These are phyloP conservation scores for Sinocyclocheilus rhinocerous DNA, from an alignment of 2,113 vertebrate genomes.

Conservation along the genomic window DNA sequence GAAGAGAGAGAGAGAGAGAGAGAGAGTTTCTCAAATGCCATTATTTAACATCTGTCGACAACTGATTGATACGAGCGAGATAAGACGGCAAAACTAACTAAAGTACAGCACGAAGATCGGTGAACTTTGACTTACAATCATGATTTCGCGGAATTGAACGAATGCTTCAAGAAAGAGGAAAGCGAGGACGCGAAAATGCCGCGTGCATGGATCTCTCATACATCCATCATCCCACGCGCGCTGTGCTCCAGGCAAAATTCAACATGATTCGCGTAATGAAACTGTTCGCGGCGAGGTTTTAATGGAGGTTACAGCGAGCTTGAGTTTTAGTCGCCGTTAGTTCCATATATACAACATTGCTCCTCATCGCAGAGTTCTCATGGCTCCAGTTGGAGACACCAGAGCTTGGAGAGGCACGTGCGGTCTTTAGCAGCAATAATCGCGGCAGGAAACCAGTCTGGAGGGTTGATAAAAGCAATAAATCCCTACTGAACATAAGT, in stretches of 20 bases:
- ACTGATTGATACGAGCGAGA: conserved; percentile 48
- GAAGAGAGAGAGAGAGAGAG: background rate
- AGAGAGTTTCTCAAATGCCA: conserved; percentile 53
- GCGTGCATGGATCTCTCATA: conserved; percentile 40
- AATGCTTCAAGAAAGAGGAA: conserved; percentile 30
- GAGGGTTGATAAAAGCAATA: conserved; percentile 74
- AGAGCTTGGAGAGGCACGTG: conserved; percentile 62
- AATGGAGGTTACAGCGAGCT: conserved; percentile 61
- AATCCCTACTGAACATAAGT: conserved; percentile 65
- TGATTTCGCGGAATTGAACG: conserved; percentile 19
- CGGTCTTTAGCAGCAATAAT: conserved; percentile 70
- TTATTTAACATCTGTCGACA: conserved; percentile 52
- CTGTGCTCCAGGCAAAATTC: conserved; percentile 48
- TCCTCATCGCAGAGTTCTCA: conserved; percentile 65
- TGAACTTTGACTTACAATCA: conserved; percentile 31
- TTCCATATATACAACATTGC: conserved; percentile 43
- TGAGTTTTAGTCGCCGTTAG: conserved; percentile 60
- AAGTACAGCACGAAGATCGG: conserved; percentile 7
- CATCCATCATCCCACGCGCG: conserved; percentile 50
- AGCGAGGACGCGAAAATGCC: conserved; percentile 9
- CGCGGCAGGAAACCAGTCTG: conserved; percentile 60
- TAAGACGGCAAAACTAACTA: conserved; percentile 64
- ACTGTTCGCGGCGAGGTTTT: conserved; percentile 55
- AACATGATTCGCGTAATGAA: conserved; percentile 51
- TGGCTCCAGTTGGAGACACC: conserved; percentile 66